phyloP scores from a whole-genome alignment of 1,140 invertebrate genomes.

The Harlomillsia oculata region DNA sequence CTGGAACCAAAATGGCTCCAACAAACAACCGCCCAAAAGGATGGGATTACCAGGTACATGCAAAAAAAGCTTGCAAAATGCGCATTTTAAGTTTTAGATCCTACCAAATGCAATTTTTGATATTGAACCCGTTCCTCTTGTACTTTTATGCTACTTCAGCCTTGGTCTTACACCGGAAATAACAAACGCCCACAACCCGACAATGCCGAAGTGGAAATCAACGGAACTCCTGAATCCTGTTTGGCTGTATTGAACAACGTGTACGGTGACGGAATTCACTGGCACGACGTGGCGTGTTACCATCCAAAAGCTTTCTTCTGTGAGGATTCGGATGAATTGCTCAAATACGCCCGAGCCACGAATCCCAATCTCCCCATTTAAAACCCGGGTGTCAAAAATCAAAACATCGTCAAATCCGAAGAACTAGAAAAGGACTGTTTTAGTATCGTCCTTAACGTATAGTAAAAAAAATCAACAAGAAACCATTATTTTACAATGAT shows the following conservation, averaged over 20 bases:
- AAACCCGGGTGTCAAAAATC: not conserved
- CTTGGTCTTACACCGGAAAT: constrained; percentile 77
- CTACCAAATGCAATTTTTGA: not conserved
- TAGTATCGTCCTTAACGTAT: too few relatives aligned
- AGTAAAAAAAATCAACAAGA: too few relatives aligned
- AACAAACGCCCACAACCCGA: constrained; percentile 77
- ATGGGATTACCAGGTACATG: constrained; percentile 42
- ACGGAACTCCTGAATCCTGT: constrained; percentile 75
- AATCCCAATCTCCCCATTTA: constrained; percentile 26
- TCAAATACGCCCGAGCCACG: constrained; percentile 44
- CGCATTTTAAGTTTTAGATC: not conserved
- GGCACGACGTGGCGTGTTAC: constrained; percentile 87
- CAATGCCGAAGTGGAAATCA: constrained; percentile 84
- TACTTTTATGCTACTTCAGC: constrained; percentile 64
- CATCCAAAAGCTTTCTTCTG: constrained; percentile 83
- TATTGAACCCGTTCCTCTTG: constrained; percentile 50
- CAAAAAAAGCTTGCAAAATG: constrained; percentile 34
- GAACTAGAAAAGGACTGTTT: too few relatives aligned
- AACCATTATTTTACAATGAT: too few relatives aligned
- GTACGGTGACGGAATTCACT: constrained; percentile 79
- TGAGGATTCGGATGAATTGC: constrained; percentile 75
- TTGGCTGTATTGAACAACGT: constrained; percentile 70
- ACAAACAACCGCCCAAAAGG: constrained; percentile 50
- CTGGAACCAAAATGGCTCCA: constrained; percentile 73
- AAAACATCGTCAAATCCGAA: not conserved